phyloP scores from a whole-genome alignment of 2,113 vertebrate species.

The Peromyscus maniculatus region DNA sequence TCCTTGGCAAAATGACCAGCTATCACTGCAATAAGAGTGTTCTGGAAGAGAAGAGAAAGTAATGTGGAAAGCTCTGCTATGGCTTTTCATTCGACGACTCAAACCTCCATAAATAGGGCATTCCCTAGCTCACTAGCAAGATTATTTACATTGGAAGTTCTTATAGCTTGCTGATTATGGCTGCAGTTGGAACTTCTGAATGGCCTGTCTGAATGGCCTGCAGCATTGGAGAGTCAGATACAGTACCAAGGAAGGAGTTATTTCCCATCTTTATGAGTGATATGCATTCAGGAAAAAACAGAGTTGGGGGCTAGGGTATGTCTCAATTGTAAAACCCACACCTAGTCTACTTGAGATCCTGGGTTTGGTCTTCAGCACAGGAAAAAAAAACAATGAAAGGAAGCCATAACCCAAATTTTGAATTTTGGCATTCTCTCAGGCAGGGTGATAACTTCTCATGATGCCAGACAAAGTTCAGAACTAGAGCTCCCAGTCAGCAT shows the following conservation, averaged over 20 bases:
- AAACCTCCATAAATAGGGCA: neutral
- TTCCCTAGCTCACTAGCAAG: neutral
- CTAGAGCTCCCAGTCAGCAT: neutral
- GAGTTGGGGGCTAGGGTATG: neutral
- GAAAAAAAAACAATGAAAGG: neutral
- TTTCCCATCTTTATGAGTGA: neutral
- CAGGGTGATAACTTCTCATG: neutral
- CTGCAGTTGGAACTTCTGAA: neutral
- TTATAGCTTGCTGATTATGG: neutral
- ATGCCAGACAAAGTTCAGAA: too few species aligned
- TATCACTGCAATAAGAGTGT: neutral
- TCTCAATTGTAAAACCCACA: neutral
- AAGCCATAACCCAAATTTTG: neutral
- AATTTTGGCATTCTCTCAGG: neutral
- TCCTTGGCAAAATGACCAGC: neutral
- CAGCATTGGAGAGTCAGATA: neutral
- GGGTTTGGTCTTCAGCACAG: neutral
- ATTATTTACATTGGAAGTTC: neutral
- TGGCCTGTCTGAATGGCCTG: neutral
- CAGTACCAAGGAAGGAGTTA: neutral
- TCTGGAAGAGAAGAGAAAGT: neutral
- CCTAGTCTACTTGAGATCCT: neutral
- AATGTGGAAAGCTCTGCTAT: neutral
- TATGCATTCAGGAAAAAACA: neutral
- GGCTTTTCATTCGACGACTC: neutral